Evolutionary conservation across 2,113 vertebrate genomes (phyloP).

Genomic region (Aspiorhynchus laticeps): DNA sequence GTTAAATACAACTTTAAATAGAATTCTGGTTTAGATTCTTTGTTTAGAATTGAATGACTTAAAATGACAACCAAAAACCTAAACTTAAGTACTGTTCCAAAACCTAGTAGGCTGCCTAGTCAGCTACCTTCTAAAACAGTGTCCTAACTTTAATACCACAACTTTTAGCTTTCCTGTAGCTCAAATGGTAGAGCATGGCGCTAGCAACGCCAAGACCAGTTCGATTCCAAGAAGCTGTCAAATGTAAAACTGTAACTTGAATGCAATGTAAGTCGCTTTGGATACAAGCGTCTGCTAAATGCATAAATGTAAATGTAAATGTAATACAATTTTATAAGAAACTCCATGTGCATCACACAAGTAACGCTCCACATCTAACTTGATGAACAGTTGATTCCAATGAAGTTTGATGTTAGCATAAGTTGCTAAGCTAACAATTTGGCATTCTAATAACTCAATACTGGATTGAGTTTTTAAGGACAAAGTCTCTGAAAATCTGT

Average conservation of each 20-base stretch:
- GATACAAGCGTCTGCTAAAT: too few species aligned
- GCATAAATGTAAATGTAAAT: too few species aligned
- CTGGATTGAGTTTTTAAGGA: too few species aligned
- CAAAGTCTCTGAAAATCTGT: too few species aligned
- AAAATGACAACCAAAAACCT: not conserved
- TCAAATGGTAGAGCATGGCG: too few species aligned
- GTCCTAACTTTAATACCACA: not conserved
- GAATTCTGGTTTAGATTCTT: not conserved
- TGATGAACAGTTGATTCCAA: not conserved
- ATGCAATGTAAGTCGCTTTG: too few species aligned
- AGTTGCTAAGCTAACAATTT: not conserved
- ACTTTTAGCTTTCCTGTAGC: too few species aligned
- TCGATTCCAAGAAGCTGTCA: too few species aligned
- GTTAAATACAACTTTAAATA: not conserved
- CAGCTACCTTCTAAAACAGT: not conserved
- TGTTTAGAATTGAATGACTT: not conserved
- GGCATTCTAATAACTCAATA: not conserved
- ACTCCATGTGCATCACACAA: not conserved
- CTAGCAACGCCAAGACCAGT: too few species aligned
- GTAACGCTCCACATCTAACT: not conserved
- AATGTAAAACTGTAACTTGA: too few species aligned
- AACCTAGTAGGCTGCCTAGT: not conserved
- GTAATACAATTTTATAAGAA: not conserved
- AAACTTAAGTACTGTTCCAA: not conserved
- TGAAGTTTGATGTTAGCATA: not conserved